phyloP scores from a whole-genome alignment of 1,140 invertebrate genomes.

The Palaemon carinicauda region DNA sequence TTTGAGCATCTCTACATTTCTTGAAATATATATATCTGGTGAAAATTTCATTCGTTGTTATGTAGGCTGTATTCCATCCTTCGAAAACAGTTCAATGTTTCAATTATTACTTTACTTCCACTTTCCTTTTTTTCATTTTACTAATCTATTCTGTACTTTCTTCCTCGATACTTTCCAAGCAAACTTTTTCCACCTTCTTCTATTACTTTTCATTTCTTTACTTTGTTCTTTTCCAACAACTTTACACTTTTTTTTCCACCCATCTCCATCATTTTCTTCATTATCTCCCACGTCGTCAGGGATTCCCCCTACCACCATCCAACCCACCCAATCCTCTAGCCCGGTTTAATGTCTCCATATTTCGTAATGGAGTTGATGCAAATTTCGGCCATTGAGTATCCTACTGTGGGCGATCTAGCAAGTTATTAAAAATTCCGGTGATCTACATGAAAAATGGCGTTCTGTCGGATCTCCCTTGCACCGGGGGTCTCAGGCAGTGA shows the following conservation, averaged over 20 bases:
- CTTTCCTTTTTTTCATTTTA: background rate
- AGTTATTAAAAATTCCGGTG: conserved; percentile 54
- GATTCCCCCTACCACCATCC: background rate
- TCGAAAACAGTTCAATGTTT: too few species aligned
- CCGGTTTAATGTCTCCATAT: conserved; percentile 42
- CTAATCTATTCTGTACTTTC: background rate
- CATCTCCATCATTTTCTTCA: background rate
- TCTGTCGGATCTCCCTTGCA: conserved; percentile 1
- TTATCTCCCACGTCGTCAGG: too few species aligned
- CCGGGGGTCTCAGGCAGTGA: background rate
- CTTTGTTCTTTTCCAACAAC: background rate
- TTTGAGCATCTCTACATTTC: too few species aligned
- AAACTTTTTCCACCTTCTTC: background rate
- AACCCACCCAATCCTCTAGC: background rate
- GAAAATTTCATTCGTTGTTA: too few species aligned
- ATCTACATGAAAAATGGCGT: conserved; percentile 51
- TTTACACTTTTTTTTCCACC: background rate
- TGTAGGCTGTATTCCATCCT: too few species aligned
- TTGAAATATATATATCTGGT: too few species aligned
- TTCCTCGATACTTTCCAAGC: too few species aligned
- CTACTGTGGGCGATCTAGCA: conserved; percentile 44
- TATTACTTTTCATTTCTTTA: background rate
- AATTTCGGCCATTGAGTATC: conserved; percentile 52
- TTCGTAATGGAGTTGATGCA: conserved; percentile 54
- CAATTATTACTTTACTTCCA: background rate